Conservation (phyloP, 2,113 vertebrate species). For the Lepidothrix coronata region DNA sequence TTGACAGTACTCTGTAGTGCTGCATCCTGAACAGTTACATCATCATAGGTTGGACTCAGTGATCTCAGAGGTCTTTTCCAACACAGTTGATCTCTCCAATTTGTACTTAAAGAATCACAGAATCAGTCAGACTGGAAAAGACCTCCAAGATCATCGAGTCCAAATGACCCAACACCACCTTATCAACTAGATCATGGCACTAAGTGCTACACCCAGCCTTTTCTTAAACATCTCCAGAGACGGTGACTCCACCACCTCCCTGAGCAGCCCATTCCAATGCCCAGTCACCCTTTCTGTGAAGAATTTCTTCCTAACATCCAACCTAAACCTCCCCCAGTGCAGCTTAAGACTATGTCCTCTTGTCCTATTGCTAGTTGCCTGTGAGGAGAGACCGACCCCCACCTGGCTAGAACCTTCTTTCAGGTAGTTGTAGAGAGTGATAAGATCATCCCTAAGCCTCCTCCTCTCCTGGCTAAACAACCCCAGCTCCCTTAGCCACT, state of each 20-base stretch:
- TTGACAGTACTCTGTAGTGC: background rate
- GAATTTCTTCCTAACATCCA: background rate
- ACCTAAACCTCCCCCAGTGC: background rate
- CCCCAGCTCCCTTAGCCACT: background rate
- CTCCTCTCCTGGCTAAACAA: background rate
- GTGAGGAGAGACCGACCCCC: background rate
- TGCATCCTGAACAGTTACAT: background rate
- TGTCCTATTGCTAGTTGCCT: background rate
- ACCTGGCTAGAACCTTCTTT: background rate
- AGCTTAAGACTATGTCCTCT: background rate
- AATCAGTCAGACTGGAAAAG: background rate
- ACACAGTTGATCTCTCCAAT: background rate
- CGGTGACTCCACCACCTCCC: background rate
- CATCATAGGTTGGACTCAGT: no score
- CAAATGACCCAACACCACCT: background rate
- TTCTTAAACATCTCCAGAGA: background rate
- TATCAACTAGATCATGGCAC: background rate
- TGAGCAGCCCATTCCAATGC: background rate
- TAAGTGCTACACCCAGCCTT: background rate
- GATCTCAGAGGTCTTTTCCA: no score
- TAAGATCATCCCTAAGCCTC: background rate
- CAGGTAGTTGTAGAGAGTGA: background rate
- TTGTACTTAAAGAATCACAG: background rate
- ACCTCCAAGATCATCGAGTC: background rate
- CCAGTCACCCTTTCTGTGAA: background rate